Evolutionary conservation across 2,888 invertebrate species (phyloP), one percentile per base, ranked within the genome.

Genomic region (Ichneumon xanthorius): DNA sequence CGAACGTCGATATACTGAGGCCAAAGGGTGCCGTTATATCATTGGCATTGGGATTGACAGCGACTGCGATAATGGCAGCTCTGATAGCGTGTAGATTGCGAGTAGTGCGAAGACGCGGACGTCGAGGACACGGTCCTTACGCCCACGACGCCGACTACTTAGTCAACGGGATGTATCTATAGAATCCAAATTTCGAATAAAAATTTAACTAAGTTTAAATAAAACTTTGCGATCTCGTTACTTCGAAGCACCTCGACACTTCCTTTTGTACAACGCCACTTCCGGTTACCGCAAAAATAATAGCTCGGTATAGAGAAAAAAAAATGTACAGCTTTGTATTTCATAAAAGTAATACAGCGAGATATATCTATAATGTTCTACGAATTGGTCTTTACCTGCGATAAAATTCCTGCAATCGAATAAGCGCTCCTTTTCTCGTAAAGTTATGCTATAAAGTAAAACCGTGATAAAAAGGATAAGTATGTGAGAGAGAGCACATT

Each of bases 131-230:
- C 94, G 96, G 97, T 72, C 96, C 97, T 22, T 97, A 97, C 92
- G 97, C 98, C 48, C 98, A 98, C 94, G 99, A 99, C 94, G 98
- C 99, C 0, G 99, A 99, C 95, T 99, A 99, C 94, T 95, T 99
- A 91, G 99, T 99, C 90, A 99, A 99, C 95, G 99, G 99, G 92
- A 99, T 99, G 99, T 99, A 99, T 95, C 96, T 99, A 93, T 98
- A 96, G 95, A 91, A 87, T 80, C 82, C 73, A 78, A 86, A 1
- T 14, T 73, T 70, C 80, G 16, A 77, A 86, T 87, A 79, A 83
- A 55, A 84, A 81, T 50, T 70, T 68, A 73, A 67, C 45, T 55
- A 63, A 70, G 9, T 81, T 83, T 67, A 33, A 81, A 73, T 71
- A 76, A 73, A 61, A 79, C 48, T 58, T 9, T 61, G 37, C 26